phyloP scores from a whole-genome alignment of 2,888 invertebrate genomes.

The Plutella xylostella region DNA sequence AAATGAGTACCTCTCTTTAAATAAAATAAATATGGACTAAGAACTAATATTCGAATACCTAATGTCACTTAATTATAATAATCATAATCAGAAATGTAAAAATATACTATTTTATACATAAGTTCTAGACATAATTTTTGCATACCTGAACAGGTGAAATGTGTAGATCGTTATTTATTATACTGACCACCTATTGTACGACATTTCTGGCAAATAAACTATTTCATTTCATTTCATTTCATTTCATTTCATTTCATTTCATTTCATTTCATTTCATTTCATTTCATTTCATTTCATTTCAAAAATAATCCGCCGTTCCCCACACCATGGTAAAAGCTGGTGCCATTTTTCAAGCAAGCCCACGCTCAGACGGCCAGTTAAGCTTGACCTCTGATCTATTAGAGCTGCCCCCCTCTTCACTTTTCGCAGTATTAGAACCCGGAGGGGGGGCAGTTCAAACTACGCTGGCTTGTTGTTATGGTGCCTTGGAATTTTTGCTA shows the following conservation, averaged over 20 bases:
- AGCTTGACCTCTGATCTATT: conserved; percentile 28
- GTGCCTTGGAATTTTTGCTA: conserved; percentile 67
- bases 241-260: not conserved
- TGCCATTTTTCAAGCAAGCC: conserved; percentile 66
- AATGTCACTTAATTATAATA: too few species aligned
- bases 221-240: not conserved
- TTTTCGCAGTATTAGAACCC: conserved; percentile 14
- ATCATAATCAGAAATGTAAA: too few species aligned
- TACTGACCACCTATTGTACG: too few species aligned
- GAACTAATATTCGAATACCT: too few species aligned
- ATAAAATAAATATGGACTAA: too few species aligned
- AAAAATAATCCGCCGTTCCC: conserved; percentile 54
- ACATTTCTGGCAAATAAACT: not conserved
- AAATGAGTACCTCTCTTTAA: too few species aligned
- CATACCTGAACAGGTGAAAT: too few species aligned
- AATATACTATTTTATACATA: too few species aligned
- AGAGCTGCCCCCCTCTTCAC: conserved; percentile 7
- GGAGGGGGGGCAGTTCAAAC: conserved; percentile 23
- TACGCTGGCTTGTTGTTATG: conserved; percentile 28
- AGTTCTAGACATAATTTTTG: too few species aligned
- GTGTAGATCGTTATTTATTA: too few species aligned
- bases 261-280: not conserved
- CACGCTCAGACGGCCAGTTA: conserved; percentile 41
- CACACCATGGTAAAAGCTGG: conserved; percentile 50
- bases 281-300: not conserved